Evolutionary conservation across 2,888 invertebrate genomes (phyloP).

Genomic region (Notodonta ziczac): DNA sequence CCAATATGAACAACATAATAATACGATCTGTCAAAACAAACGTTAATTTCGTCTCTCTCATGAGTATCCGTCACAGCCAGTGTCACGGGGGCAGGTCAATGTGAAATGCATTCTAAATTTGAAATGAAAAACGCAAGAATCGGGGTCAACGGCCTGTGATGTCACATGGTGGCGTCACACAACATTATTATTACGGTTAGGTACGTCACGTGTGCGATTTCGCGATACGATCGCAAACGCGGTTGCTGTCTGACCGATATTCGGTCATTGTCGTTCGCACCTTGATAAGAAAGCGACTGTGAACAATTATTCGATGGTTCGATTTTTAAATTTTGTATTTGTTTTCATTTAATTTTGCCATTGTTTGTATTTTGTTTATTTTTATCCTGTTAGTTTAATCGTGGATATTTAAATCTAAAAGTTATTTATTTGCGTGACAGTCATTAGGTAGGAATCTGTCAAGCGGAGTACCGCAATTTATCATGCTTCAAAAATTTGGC

Average conservation of each 20-base stretch:
- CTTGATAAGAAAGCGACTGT: constrained; percentile 28
- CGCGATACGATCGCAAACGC: constrained; percentile 43
- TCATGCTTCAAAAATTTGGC: too few relatives aligned
- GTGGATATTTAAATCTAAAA: too few relatives aligned
- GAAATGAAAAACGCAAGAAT: constrained; percentile 34
- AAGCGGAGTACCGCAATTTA: too few relatives aligned
- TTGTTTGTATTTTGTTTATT: too few relatives aligned
- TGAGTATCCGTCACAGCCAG: constrained; percentile 19
- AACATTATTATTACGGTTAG: constrained; percentile 34
- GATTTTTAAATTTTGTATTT: not conserved
- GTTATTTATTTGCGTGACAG: too few relatives aligned
- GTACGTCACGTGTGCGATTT: constrained; percentile 35
- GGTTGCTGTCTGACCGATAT: constrained; percentile 51
- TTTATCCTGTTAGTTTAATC: too few relatives aligned
- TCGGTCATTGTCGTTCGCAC: constrained; percentile 51
- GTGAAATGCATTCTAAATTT: constrained; percentile 32
- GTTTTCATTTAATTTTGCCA: not conserved
- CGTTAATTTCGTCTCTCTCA: not conserved
- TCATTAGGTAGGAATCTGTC: too few relatives aligned
- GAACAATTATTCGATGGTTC: constrained; percentile 2
- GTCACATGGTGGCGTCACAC: constrained; percentile 35
- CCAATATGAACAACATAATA: too few relatives aligned
- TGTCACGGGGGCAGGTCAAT: constrained; percentile 23
- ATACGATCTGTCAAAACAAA: too few relatives aligned
- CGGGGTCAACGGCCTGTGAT: constrained; percentile 42